Evolutionary conservation across 2,113 vertebrate species (phyloP).

Genomic region (Salvelinus sp.): DNA sequence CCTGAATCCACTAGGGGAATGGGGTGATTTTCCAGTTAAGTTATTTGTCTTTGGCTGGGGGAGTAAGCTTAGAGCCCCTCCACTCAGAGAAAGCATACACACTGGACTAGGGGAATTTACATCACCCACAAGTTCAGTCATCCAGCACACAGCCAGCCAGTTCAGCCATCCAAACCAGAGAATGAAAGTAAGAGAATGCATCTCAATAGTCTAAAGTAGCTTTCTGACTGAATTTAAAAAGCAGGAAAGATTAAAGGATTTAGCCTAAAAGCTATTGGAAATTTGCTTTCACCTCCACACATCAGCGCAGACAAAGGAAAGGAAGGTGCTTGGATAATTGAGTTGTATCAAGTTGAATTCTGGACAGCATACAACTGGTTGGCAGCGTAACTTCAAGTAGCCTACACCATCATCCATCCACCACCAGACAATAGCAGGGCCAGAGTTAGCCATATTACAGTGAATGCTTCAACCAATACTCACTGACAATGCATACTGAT

Average conservation of each 20-base stretch:
- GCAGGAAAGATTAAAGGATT: no score
- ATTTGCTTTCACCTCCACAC: neutral
- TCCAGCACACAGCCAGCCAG: no score
- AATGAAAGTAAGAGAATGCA: neutral
- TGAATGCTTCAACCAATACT: neutral
- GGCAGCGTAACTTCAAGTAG: no score
- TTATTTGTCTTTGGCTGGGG: neutral
- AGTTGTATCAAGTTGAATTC: neutral
- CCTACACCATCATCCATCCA: neutral
- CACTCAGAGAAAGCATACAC: neutral
- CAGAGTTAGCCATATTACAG: neutral
- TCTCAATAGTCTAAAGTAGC: neutral
- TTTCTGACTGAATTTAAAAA: neutral
- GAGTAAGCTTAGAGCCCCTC: neutral
- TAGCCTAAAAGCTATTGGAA: no score
- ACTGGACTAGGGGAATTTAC: neutral
- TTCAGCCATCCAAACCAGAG: neutral
- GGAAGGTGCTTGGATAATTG: neutral
- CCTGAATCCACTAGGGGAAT: neutral
- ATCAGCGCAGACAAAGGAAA: neutral
- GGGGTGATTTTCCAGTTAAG: neutral
- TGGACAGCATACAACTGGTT: neutral
- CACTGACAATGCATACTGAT: slow-evolving; percentile 1
- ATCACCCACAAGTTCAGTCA: no score
- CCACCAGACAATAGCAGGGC: no score